Conservation (phyloP, 1,140 invertebrate species). For the Bathynomus jamesi region DNA sequence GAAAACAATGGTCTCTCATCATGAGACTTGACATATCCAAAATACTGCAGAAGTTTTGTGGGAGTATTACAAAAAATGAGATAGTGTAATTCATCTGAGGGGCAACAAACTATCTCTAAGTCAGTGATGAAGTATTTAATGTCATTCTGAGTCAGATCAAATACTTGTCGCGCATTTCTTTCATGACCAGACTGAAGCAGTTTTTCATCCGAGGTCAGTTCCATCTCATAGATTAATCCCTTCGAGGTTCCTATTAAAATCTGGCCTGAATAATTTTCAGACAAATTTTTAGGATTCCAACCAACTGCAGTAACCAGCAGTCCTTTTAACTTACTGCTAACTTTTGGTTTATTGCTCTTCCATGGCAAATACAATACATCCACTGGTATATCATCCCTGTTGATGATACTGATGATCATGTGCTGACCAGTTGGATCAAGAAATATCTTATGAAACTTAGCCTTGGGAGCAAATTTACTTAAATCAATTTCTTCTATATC, state of each 20-base stretch:
- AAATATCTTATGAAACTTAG: slow-evolving; percentile 63
- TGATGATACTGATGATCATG: slow-evolving; percentile 63
- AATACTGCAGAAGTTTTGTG: slow-evolving; percentile 75
- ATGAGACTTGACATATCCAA: slow-evolving; percentile 58
- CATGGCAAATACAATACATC: slow-evolving; percentile 70
- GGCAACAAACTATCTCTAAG: slow-evolving; percentile 64
- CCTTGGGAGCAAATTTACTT: slow-evolving; percentile 41
- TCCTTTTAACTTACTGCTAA: slow-evolving; percentile 61
- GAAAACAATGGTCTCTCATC: slow-evolving; percentile 73
- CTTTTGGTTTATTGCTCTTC: slow-evolving; percentile 55
- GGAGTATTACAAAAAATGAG: slow-evolving; percentile 71
- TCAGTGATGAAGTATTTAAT: slow-evolving; percentile 54
- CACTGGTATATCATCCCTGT: slow-evolving; percentile 52
- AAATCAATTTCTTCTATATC: slow-evolving; percentile 54
- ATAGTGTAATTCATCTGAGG: slow-evolving; percentile 54
- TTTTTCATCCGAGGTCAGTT: slow-evolving; percentile 68
- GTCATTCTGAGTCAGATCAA: slow-evolving; percentile 63
- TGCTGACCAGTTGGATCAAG: slow-evolving; percentile 80
- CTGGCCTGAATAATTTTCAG: slow-evolving; percentile 59
- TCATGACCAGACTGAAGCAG: slow-evolving; percentile 59
- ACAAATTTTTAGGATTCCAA: slow-evolving; percentile 73
- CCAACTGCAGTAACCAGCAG: slow-evolving; percentile 83
- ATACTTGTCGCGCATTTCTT: slow-evolving; percentile 83
- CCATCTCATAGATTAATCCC: slow-evolving; percentile 85
- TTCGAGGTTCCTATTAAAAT: slow-evolving; percentile 83